Percentiles rank a stretch among this genome's conserved stretches.
Evolutionary conservation across 2,113 vertebrate species (phyloP).

Genomic region (Cavia aperea): DNA sequence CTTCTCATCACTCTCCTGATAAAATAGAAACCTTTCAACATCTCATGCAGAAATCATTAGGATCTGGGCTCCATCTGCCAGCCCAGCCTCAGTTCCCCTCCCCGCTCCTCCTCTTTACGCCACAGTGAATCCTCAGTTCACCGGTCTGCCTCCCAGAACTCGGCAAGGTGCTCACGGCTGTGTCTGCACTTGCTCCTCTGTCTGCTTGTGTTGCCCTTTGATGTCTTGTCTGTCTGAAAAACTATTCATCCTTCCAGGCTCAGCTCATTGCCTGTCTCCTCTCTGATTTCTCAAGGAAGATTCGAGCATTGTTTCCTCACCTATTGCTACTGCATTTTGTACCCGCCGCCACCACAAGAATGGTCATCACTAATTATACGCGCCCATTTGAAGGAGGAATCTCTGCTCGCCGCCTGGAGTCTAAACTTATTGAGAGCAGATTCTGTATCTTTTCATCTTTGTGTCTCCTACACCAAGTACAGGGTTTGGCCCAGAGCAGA

Average conservation of each 20-base stretch:
- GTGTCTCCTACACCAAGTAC: not conserved
- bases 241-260: not conserved
- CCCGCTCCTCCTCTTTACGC: not conserved
- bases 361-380: not conserved
- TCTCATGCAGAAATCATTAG: not conserved
- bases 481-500: not conserved
- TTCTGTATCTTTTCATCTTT: not conserved
- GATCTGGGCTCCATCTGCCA: not conserved
- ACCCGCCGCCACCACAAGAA: not conserved
- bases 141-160: not conserved
- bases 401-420: not conserved
- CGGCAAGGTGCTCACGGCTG: not conserved
- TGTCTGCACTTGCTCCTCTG: not conserved
- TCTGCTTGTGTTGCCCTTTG: not conserved
- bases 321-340: accelerated
- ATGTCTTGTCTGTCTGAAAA: not conserved
- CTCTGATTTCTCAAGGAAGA: not conserved
- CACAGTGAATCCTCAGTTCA: not conserved
- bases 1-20: constrained; percentile 24
- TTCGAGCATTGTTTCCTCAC: not conserved
- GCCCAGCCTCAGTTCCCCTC: not conserved
- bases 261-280: too few relatives aligned
- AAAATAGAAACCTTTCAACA: constrained; percentile 15
- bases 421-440: not conserved
- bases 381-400: not conserved